Base-by-base conservation (phyloP, 1,140 invertebrate genomes). In the Ips typographus region DNA sequence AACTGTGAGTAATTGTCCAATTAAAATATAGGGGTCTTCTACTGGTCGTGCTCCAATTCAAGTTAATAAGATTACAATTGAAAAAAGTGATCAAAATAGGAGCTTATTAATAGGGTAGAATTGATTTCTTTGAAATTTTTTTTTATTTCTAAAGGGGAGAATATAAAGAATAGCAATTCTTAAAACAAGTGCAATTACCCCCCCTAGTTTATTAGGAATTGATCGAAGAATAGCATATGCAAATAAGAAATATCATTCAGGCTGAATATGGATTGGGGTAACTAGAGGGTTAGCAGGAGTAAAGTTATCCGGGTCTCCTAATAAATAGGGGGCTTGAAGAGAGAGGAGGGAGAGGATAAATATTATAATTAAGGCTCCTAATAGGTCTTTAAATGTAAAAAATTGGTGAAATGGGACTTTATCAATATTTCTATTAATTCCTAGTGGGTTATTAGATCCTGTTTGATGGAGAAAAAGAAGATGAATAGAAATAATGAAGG, bases 191-290 rank as follows among this genome's bases (percentile, higher is more conserved):
- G 85, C 85, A 78, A 90, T 82, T 47, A 90, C 88, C 71, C 88
- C 88, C 71, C 87, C 86, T 83, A 90, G 78, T 85, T 91, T 91
- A 84, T 89, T 90, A 63, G 88, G 88, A 74, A 91, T 89, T 68
- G 87, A 86, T 59, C 88, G 88, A 76, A 91, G 73, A 83, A 91
- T 91, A 37, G 88, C 86, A 79, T 91, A 90, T 39, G 88, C 88
- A 84, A 90, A 90, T 83, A 90, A 80, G 80, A 91, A 91, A 80
- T 90, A 90, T 86, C 87, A 90, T 85, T 90, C 88, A 67, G 88
- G 89, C 84, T 90, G 85, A 84, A 91, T 90, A 81, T 90, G 88
- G 47, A 83, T 74, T 2, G 88, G 89, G 0, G 89, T 90, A 37
- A 87, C 82, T 84, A 90, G 75, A n/a, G 86, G 83, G 71, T 90